Conservation (phyloP, 92 coral and sea anemone species). For the Epizoanthus stellaris region DNA sequence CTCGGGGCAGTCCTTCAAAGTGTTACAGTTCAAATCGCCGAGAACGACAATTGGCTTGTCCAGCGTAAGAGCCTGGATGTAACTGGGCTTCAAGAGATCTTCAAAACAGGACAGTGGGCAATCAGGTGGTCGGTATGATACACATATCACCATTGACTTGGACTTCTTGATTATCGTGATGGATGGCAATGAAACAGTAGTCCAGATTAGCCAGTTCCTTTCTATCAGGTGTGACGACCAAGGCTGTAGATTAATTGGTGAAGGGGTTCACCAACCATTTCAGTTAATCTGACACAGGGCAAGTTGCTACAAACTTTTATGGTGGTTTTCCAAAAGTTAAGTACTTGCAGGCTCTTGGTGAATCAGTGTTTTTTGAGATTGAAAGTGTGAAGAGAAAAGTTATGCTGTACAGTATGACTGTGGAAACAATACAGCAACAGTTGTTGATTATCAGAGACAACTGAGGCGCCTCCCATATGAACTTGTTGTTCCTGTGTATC, state of each 20-base stretch:
- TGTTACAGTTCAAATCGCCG: conserved; percentile 73
- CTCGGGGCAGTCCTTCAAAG: conserved; percentile 58
- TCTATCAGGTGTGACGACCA: background rate
- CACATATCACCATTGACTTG: too few species aligned
- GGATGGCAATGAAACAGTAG: conserved; percentile 3
- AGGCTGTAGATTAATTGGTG: conserved; percentile 13
- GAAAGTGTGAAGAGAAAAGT: conserved; percentile 1
- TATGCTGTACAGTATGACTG: conserved; percentile 14
- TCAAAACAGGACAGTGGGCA: too few species aligned
- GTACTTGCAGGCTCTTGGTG: too few species aligned
- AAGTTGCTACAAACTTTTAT: conserved; percentile 5
- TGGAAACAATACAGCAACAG: background rate
- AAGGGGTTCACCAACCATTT: conserved; percentile 1
- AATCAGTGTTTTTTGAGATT: background rate
- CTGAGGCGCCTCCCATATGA: background rate
- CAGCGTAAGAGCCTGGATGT: conserved; percentile 61
- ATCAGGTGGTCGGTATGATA: too few species aligned
- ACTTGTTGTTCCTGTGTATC: conserved; percentile 12
- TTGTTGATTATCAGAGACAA: conserved; percentile 1
- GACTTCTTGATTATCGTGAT: too few species aligned
- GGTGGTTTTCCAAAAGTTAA: background rate
- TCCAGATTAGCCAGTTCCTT: conserved; percentile 13
- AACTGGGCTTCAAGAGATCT: too few species aligned
- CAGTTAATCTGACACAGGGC: conserved; percentile 9
- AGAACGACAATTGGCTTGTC: conserved; percentile 63